Conservation (phyloP, 2,888 invertebrate genomes). For the Eugnorisma glareosa region DNA sequence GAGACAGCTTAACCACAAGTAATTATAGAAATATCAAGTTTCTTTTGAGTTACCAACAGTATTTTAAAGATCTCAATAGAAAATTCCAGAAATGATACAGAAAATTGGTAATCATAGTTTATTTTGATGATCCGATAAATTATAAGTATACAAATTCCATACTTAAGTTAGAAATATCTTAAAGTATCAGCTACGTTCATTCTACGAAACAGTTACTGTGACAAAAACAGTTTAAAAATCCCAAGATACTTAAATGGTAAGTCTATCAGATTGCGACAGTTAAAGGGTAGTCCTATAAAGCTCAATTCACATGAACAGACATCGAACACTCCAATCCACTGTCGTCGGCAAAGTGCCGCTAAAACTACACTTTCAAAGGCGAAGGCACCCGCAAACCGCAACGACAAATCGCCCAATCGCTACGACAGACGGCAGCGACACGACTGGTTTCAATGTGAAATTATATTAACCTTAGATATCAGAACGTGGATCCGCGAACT, state of each 20-base stretch:
- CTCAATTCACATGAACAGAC: neutral
- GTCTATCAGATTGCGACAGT: neutral
- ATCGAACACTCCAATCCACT: neutral
- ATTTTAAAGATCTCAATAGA: neutral
- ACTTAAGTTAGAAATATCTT: conserved; percentile 9
- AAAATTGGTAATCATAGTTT: conserved; percentile 16
- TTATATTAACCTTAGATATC: neutral
- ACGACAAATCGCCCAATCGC: neutral
- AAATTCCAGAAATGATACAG: conserved; percentile 37
- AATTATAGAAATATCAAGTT: neutral
- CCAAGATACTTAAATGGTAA: neutral
- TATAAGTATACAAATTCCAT: conserved; percentile 8
- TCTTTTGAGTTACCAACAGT: neutral
- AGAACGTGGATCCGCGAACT: neutral
- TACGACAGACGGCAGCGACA: neutral
- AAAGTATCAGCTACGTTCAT: conserved; percentile 28
- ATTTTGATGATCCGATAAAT: conserved; percentile 31
- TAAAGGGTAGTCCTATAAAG: neutral
- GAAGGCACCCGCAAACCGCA: neutral
- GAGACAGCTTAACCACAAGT: neutral
- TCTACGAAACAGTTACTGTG: neutral
- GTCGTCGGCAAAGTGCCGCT: neutral
- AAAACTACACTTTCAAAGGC: neutral
- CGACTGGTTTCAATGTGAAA: neutral
- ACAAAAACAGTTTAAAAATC: neutral